Conservation (phyloP, 2,113 vertebrate species). For the Laticauda laticaudata region DNA sequence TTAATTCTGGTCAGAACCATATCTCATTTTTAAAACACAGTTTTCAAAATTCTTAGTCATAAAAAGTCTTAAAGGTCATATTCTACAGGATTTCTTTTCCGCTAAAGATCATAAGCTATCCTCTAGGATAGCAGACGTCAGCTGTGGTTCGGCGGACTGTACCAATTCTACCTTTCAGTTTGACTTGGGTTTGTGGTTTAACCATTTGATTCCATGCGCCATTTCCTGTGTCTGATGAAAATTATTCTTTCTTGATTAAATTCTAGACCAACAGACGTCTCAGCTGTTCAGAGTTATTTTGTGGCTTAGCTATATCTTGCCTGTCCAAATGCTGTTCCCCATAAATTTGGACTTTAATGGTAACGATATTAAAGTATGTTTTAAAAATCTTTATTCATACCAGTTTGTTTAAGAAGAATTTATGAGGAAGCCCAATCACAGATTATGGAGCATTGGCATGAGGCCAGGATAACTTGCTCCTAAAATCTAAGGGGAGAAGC, state of each 20-base stretch:
- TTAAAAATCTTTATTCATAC: background rate
- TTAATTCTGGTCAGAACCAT: slow-evolving; percentile 34
- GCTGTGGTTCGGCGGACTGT: slow-evolving; percentile 48
- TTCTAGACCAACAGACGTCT: slow-evolving; percentile 52
- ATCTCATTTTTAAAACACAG: slow-evolving; percentile 39
- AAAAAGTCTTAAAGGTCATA: slow-evolving; percentile 58
- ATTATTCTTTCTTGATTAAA: slow-evolving; percentile 46
- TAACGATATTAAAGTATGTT: slow-evolving; percentile 18
- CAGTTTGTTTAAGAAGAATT: background rate
- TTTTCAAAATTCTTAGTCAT: slow-evolving; percentile 51
- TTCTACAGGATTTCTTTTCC: slow-evolving; percentile 25
- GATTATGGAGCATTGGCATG: background rate
- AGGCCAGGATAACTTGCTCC: background rate
- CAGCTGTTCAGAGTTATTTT: slow-evolving; percentile 51
- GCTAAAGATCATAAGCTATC: background rate
- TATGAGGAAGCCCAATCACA: background rate
- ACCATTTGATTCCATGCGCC: slow-evolving; percentile 46
- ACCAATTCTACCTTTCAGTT: slow-evolving; percentile 49
- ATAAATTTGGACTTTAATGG: slow-evolving; percentile 51
- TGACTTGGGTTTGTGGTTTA: slow-evolving; percentile 50
- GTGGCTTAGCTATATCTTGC: slow-evolving; percentile 61
- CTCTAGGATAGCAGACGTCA: background rate
- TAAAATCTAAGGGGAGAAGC: background rate
- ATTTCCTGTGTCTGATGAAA: slow-evolving; percentile 22
- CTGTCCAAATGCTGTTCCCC: slow-evolving; percentile 42